These are phyloP conservation scores for Manis crassicaudata DNA, from an alignment of 2,797 vertebrate genomes.

Conservation along the genomic window DNA sequence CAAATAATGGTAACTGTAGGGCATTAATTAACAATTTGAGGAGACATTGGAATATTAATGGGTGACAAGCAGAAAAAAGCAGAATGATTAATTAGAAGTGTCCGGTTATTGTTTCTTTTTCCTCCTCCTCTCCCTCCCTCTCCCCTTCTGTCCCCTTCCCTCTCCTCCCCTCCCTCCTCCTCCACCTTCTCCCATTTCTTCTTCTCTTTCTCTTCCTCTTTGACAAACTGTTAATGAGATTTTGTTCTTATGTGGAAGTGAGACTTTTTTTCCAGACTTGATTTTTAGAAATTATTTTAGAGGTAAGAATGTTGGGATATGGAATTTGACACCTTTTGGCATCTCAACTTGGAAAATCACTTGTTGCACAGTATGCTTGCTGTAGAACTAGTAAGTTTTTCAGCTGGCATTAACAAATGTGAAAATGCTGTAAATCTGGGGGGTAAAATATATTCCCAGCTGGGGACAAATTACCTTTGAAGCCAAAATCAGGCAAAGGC, in stretches of 20 bases:
- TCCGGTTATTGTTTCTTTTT: not conserved
- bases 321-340: constrained; percentile 71
- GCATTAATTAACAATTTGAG: not conserved
- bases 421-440: constrained; percentile 39
- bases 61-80: not conserved
- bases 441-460: no score
- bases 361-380: constrained; percentile 59
- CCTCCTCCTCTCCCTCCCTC: not conserved
- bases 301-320: constrained; percentile 53
- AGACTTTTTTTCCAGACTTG: constrained; percentile 6
- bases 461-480: no score
- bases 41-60: not conserved
- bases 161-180: not conserved
- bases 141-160: no score
- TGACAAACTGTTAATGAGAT: not conserved
- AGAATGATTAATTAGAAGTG: not conserved
- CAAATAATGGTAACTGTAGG: not conserved
- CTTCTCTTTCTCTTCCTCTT: no score
- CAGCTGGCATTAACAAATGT: constrained; percentile 62
- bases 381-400: constrained; percentile 71
- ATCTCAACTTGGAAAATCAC: constrained; percentile 74
- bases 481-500: no score
- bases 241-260: constrained; percentile 2
- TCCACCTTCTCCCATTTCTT: not conserved
- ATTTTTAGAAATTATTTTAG: constrained; percentile 63